Percentiles rank a stretch among this genome's conserved stretches.
phyloP scores from a whole-genome alignment of 2,113 vertebrate genomes.

The Tachuris rubrigastra region DNA sequence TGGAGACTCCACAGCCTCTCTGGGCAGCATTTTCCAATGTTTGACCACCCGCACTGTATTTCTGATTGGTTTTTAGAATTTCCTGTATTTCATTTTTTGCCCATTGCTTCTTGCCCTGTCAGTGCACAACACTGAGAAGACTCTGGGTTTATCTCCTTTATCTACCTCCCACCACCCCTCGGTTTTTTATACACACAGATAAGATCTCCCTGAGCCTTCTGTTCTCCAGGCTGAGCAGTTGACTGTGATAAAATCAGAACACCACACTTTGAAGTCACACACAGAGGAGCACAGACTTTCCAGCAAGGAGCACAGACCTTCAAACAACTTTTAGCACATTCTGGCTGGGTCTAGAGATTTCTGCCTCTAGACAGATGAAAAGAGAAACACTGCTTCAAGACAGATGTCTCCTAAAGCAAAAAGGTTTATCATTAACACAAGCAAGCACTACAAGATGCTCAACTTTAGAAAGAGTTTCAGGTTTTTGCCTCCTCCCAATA shows the following conservation, averaged over 20 bases:
- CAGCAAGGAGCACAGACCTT: neutral
- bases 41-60: neutral
- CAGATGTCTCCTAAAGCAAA: neutral
- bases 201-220: neutral
- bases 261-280: neutral
- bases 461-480: neutral
- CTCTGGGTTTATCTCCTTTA: neutral
- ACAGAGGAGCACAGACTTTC: neutral
- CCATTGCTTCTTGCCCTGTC: neutral
- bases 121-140: neutral
- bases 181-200: neutral
- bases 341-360: neutral
- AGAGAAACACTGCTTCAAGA: neutral
- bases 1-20: neutral
- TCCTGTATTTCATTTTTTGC: neutral
- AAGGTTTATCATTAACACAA: neutral
- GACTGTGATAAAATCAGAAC: neutral
- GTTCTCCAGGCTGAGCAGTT: neutral
- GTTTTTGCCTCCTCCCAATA: neutral
- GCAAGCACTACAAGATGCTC: neutral
- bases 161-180: neutral
- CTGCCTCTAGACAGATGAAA: neutral
- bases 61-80: neutral
- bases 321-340: neutral
- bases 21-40: neutral